A percentile compares a stretch with the other conserved stretches of the same genome.
phyloP scores from a whole-genome alignment of 2,888 invertebrate genomes.

The Galerucella nymphaeae region DNA sequence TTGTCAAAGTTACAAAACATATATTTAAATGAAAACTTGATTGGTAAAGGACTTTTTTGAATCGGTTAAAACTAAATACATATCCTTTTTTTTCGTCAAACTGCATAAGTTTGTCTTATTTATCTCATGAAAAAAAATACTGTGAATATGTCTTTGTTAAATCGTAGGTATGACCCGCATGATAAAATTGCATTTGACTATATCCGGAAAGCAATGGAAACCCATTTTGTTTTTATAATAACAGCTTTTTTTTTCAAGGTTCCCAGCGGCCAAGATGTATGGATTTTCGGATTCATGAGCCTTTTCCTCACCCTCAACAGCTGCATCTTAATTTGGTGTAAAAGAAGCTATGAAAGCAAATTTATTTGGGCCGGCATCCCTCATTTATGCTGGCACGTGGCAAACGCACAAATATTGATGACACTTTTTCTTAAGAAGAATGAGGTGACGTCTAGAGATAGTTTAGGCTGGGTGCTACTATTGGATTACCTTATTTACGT shows the following conservation, averaged over 20 bases:
- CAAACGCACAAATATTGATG: constrained; percentile 72
- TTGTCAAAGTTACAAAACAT: no score
- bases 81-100: no score
- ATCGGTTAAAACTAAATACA: no score
- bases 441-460: constrained; percentile 72
- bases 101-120: no score
- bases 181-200: no score
- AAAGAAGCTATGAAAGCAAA: constrained; percentile 55
- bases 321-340: constrained; percentile 62
- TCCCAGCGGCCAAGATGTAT: constrained; percentile 66
- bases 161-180: no score
- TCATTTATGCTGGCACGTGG: constrained; percentile 74
- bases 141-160: no score
- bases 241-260: constrained; percentile 52
- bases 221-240: background rate
- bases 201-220: no score
- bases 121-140: no score
- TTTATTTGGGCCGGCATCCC: constrained; percentile 71
- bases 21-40: no score
- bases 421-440: constrained; percentile 72
- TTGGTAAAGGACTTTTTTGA: no score
- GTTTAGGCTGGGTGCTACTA: constrained; percentile 78
- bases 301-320: constrained; percentile 62
- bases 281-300: constrained; percentile 60
- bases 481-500: constrained; percentile 80